phyloP scores from a whole-genome alignment of 2,113 vertebrate species.

The Chamaea fasciata region DNA sequence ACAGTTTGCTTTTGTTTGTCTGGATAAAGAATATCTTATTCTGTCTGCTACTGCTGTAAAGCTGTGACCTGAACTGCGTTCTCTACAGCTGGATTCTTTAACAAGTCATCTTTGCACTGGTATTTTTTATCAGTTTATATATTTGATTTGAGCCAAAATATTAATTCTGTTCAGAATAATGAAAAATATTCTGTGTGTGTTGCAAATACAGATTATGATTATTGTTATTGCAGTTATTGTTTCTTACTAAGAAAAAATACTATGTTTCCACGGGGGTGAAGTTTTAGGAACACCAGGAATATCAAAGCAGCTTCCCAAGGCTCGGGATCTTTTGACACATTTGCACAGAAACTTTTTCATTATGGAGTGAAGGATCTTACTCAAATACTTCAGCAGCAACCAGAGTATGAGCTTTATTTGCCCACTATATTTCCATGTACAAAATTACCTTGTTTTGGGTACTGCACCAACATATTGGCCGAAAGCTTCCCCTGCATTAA shows the following conservation, averaged over 20 bases:
- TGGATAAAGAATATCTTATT: not conserved
- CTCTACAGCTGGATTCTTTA: not conserved
- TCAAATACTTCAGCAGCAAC: not conserved
- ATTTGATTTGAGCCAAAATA: not conserved
- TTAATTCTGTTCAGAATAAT: not conserved
- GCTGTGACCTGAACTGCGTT: not conserved
- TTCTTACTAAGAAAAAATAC: not conserved
- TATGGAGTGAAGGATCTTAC: not conserved
- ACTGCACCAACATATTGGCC: not conserved
- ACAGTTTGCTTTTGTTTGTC: not conserved
- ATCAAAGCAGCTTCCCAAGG: not conserved
- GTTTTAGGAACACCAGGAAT: not conserved
- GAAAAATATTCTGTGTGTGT: not conserved
- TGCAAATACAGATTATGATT: not conserved
- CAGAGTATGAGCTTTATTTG: not conserved
- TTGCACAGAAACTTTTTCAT: not conserved
- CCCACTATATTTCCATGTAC: fast-evolving
- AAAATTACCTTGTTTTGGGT: not conserved
- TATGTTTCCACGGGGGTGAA: not conserved
- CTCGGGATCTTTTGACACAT: fast-evolving
- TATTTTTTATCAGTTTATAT: not conserved
- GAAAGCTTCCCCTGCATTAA: not conserved
- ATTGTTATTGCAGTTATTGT: not conserved
- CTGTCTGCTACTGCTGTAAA: not conserved
- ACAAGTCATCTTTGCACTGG: not conserved